A percentile compares a stretch with the other conserved stretches of the same genome.
Evolutionary conservation across 1,140 invertebrate species (phyloP).

Genomic region (Drosophila rufa): DNA sequence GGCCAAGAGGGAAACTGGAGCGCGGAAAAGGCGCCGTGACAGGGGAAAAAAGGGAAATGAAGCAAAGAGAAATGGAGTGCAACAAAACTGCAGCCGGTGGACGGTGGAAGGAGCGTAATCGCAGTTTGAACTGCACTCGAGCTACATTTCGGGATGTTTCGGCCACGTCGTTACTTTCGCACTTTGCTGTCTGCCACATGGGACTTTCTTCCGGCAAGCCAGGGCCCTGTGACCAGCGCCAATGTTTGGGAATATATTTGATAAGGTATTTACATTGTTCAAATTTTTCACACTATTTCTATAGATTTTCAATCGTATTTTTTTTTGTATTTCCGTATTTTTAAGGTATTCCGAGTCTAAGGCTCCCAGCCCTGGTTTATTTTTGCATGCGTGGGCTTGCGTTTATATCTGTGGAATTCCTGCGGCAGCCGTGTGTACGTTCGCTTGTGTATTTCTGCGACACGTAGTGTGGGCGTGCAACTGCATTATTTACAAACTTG

Average conservation of each 20-base stretch:
- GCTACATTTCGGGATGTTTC: constrained; percentile 58
- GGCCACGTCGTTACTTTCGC: constrained; percentile 70
- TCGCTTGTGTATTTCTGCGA: not conserved
- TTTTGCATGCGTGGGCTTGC: not conserved
- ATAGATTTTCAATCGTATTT: not conserved
- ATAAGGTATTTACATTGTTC: not conserved
- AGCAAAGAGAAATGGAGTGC: constrained; percentile 28
- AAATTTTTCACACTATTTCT: not conserved
- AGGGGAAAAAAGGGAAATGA: not conserved
- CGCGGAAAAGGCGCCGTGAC: not conserved
- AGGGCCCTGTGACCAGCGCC: constrained; percentile 6
- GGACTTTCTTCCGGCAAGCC: not conserved
- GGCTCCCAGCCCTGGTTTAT: not conserved
- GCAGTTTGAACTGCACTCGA: constrained; percentile 49
- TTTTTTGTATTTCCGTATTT: not conserved
- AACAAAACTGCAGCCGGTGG: constrained; percentile 16
- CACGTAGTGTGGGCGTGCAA: constrained; percentile 26
- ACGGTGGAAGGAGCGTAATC: constrained; percentile 36
- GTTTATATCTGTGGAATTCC: not conserved
- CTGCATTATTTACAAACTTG: constrained; percentile 78
- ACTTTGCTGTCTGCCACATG: constrained; percentile 69
- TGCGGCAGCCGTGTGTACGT: not conserved
- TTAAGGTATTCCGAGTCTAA: too few relatives aligned
- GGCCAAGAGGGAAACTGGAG: constrained; percentile 13
- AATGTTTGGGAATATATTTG: not conserved